Base-by-base conservation (phyloP, 2,797 vertebrate species). In the Loriculus beryllinus region DNA sequence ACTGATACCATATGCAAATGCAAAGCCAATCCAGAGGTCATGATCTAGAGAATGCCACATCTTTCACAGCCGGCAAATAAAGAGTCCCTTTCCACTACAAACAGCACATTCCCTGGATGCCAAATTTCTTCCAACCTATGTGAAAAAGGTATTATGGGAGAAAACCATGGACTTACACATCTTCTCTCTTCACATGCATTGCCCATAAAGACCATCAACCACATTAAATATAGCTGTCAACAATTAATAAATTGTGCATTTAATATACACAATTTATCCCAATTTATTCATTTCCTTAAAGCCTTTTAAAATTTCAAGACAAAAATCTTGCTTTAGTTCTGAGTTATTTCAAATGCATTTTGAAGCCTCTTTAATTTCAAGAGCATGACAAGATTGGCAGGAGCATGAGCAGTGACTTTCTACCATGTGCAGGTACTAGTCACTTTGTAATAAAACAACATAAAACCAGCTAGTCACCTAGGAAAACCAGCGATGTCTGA, bases 11-110 rank as follows among this genome's bases (percentile, higher is more conserved):
- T 57, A 83, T 14, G 68, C 57, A 90, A 89, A 92, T 25, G 20
- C 77, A 92, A 72, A 88, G 69, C 76, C 70, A 91, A 7, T 25
- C 75, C 90, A 85, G 57, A 87, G 65, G 79, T 75, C 91, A 69
- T 7, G 23, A 62, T 79, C 84, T 18, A 39, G 33, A 70, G 69
- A 88, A 81, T 31, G 45, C 39, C 70, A 51, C 42, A 14, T 78
- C 79, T 62, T 63, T 69, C 79, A 88, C 35, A 71, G 82, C 54
- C n/a, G 35, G 43, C 52, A 90, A 81, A 78, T 31, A 37, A 37
- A 26, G 17, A 65, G 42, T 29, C 33, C 37, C n/a, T 35, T 81
- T 67, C 79, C 49, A 54, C 37, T 54, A 68, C 5, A 86, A 43
- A 78, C 0, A 49, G 68, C 43, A 80, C 76, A 72, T 28, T 57